phyloP scores from a whole-genome alignment of 2,797 vertebrate genomes.

The Phylloscopus collybita region DNA sequence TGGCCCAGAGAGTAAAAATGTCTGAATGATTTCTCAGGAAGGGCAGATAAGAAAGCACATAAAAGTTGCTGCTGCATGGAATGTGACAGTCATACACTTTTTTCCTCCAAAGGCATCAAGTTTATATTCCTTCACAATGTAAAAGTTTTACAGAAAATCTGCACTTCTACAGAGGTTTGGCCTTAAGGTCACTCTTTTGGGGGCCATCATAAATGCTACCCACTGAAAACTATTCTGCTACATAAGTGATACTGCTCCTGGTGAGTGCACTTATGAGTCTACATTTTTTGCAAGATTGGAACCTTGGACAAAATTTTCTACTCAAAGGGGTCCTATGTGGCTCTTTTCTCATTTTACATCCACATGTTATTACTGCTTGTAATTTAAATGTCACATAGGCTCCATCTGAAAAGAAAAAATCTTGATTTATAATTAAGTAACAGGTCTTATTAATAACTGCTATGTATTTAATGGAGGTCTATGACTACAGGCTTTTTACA shows the following conservation, averaged over 20 bases:
- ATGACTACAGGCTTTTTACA: background rate
- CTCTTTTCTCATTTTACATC: background rate
- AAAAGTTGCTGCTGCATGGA: background rate
- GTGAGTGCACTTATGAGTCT: background rate
- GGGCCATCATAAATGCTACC: background rate
- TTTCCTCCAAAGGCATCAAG: background rate
- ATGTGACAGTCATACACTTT: background rate
- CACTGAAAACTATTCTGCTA: background rate
- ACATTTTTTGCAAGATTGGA: background rate
- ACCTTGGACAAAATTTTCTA: background rate
- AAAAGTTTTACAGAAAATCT: background rate
- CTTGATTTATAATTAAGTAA: conserved; percentile 10
- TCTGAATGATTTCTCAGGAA: background rate
- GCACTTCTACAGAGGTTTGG: background rate
- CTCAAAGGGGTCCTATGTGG: background rate
- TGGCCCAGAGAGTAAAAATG: background rate
- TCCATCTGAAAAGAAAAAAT: background rate
- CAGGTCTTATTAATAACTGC: background rate
- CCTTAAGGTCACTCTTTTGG: background rate
- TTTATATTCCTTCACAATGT: background rate
- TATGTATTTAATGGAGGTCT: background rate
- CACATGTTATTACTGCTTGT: background rate
- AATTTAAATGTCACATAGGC: conserved; percentile 18
- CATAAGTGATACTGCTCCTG: background rate
- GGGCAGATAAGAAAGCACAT: background rate